Percentiles rank a stretch among this genome's conserved stretches.
These are phyloP conservation scores for Neotoxoptera formosana DNA, from an alignment of 1,140 invertebrate genomes.

Conservation along the genomic window DNA sequence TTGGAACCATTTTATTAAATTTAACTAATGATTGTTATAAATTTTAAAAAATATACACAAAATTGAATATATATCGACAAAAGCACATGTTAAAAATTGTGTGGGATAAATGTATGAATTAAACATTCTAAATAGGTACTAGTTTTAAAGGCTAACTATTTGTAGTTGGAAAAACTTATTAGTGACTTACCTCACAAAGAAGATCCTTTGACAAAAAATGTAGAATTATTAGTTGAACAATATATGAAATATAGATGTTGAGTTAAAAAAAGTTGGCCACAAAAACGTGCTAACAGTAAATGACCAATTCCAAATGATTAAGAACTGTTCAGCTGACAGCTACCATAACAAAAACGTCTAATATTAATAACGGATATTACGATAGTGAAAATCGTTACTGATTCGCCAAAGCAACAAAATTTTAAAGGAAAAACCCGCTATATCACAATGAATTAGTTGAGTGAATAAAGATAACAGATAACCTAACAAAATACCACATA, in stretches of 20 bases:
- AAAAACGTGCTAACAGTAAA: background rate
- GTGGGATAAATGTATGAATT: no score
- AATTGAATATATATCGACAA: background rate
- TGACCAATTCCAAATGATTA: background rate
- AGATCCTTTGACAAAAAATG: background rate
- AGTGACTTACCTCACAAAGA: background rate
- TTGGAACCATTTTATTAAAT: background rate
- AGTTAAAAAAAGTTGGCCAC: background rate
- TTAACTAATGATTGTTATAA: background rate
- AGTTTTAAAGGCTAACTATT: background rate
- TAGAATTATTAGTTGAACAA: background rate
- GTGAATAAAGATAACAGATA: background rate
- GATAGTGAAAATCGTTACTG: background rate
- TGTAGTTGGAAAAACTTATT: background rate
- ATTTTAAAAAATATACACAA: background rate
- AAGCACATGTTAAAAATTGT: background rate
- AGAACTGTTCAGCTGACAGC: background rate
- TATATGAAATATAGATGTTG: background rate
- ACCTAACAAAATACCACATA: background rate
- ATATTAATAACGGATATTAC: background rate
- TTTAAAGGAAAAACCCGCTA: constrained; percentile 15
- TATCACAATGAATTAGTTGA: background rate
- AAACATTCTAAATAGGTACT: background rate
- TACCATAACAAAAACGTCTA: background rate
- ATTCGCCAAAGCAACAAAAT: background rate